phyloP scores from a whole-genome alignment of 2,113 vertebrate species.

The Tympanuchus pallidicinctus region DNA sequence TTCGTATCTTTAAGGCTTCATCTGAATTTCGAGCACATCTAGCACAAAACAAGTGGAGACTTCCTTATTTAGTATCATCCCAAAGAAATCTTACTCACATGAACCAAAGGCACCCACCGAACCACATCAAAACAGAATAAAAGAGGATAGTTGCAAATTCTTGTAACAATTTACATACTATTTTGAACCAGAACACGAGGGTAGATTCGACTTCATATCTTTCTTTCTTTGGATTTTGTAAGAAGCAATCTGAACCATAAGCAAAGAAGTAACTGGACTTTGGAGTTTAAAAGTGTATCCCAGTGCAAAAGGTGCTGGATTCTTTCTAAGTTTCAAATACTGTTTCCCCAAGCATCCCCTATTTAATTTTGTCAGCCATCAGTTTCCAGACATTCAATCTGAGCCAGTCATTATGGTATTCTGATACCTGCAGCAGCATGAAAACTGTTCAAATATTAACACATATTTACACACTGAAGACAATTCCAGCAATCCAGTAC shows the following conservation, averaged over 20 bases:
- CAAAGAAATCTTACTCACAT: background rate
- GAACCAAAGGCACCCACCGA: background rate
- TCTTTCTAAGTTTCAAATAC: background rate
- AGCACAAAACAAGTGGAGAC: background rate
- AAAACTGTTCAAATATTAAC: slow-evolving; percentile 38
- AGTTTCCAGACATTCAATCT: background rate
- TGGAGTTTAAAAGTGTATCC: background rate
- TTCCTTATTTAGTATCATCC: background rate
- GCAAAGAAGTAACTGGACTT: background rate
- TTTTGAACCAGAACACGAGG: background rate
- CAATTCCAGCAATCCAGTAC: background rate
- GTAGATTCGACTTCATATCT: background rate
- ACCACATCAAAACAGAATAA: background rate
- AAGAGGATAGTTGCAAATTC: background rate
- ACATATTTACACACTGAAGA: background rate
- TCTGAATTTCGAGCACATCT: background rate
- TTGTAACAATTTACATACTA: background rate
- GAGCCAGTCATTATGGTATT: background rate
- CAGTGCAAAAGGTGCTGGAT: background rate
- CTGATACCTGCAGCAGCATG: background rate
- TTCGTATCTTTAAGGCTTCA: background rate
- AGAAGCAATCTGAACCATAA: background rate
- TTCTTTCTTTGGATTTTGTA: background rate
- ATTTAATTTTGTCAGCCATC: background rate
- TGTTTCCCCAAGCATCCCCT: background rate